Base-by-base conservation (phyloP, 2,888 invertebrate species). In the Lamproptera curius region DNA sequence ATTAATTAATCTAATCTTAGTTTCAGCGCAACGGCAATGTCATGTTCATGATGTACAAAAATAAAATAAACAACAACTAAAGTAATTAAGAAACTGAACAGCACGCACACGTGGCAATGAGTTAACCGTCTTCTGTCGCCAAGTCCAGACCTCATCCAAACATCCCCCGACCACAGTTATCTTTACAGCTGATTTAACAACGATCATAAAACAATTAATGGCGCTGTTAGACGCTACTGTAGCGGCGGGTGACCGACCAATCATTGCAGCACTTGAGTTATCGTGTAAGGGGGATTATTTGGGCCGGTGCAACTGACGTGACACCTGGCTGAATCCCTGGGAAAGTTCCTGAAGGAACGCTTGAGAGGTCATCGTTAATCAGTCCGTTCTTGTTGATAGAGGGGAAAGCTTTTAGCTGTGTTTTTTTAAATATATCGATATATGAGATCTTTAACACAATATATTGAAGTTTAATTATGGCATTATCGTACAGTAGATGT, bases 121-220 rank as follows among this genome's bases (percentile, higher is more conserved):
- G 41, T 46, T 41, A 20, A 36, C 41, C 15, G 42, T 38, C 15
- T 47, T 47, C 59, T 58, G 65, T 67, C 67, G 50, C 57, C 61
- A 58, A 56, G 59, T 59, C 44, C 61, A 66, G 61, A 65, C 60
- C 61, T 64, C 61, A 62, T 65, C 65, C 66, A 73, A 78, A 77
- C 84, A 81, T 74, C 80, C 81, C n/a, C 42, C 55, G 57, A 26
- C 65, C 65, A 58, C 69, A 72, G 68, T 77, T 77, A 83, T 83
- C 81, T 80, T 70, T 70, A 76, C 73, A 67, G 70, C 63, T 64
- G 59, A 73, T 73, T 71, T 74, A 70, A 77, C 70, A 68, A 65
- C 70, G 52, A 61, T 61, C 67, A 77, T 82, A 75, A 81, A 85
- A 83, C 69, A 74, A 80, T 80, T 84, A 82, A 86, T 77, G 70